These are phyloP conservation scores for Geopemphigus sp. DNA, from an alignment of 1,140 invertebrate species.

Conservation along the genomic window DNA sequence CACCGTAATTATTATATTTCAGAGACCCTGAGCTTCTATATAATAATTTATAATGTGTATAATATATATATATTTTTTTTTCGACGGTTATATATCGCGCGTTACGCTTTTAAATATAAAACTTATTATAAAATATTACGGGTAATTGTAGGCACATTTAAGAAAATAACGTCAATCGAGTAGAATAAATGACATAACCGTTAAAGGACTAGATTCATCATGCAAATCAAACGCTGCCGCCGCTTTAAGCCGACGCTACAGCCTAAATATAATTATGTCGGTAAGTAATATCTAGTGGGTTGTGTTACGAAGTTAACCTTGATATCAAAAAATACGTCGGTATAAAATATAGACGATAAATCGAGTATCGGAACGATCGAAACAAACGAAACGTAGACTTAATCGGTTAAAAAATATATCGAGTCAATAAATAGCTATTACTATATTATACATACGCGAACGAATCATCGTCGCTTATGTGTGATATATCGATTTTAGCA, in stretches of 20 bases:
- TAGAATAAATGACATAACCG: constrained; percentile 4
- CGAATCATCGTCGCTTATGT: neutral
- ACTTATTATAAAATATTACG: constrained; percentile 11
- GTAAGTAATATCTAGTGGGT: neutral
- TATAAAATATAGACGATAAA: neutral
- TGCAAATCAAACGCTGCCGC: neutral
- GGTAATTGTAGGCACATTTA: constrained; percentile 5
- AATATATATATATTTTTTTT: too few relatives aligned
- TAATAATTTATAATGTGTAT: neutral
- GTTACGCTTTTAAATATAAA: neutral
- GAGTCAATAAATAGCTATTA: neutral
- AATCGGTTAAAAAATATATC: neutral
- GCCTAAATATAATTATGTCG: neutral
- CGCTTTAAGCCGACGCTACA: neutral
- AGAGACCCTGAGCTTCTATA: constrained; percentile 42
- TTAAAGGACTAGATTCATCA: neutral
- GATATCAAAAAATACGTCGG: neutral
- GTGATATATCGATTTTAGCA: constrained; percentile 33
- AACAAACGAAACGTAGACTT: neutral
- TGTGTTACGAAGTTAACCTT: neutral
- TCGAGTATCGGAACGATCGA: too few relatives aligned
- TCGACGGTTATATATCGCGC: neutral
- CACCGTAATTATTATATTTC: neutral
- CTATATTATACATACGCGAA: neutral
- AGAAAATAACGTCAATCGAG: constrained; percentile 24